Conservation (phyloP, 2,797 vertebrate species). For the Taeniopygia guttata region DNA sequence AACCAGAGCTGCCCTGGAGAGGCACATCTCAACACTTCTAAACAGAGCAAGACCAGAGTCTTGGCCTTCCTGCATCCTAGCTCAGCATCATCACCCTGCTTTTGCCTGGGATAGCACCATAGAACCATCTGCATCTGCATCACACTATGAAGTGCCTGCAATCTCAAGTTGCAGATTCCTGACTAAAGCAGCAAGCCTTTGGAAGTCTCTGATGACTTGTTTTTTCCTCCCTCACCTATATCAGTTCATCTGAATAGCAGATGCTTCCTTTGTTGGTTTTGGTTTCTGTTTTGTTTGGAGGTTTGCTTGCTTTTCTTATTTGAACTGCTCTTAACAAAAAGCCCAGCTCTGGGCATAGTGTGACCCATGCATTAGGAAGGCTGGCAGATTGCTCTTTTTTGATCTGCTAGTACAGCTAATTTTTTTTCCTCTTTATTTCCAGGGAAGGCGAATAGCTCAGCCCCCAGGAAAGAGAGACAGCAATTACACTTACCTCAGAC, state of each 20-base stretch:
- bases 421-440: background rate
- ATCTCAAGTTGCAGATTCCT: background rate
- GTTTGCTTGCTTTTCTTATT: background rate
- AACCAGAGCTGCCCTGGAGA: background rate
- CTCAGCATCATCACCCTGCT: background rate
- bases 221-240: conserved; percentile 24
- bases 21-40: background rate
- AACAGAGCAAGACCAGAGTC: background rate
- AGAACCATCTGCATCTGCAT: background rate
- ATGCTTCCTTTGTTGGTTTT: conserved; percentile 52
- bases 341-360: background rate
- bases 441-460: background rate
- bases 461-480: background rate
- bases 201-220: background rate
- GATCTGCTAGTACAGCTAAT: background rate
- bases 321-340: conserved; percentile 12
- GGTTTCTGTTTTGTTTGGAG: conserved; percentile 15
- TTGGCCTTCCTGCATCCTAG: background rate
- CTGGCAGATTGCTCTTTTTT: background rate
- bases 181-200: background rate
- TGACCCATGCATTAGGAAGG: background rate
- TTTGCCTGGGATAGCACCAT: background rate
- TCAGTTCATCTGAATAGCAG: conserved; percentile 9
- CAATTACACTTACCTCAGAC: background rate
- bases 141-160: background rate